Evolutionary conservation across 2,888 invertebrate genomes (phyloP).

Genomic region (Charanyca ferruginea): DNA sequence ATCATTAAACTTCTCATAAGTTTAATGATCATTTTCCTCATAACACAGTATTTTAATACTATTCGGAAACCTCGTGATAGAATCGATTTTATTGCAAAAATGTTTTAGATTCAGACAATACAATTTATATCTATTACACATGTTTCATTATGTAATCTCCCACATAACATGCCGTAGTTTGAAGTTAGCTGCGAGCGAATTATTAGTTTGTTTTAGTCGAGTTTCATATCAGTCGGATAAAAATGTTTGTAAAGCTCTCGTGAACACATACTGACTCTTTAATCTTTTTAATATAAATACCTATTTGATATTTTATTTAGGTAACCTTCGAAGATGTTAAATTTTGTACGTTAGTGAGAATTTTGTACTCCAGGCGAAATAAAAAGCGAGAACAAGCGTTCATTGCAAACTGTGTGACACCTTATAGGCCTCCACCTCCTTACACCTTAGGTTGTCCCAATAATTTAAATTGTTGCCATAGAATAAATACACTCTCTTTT

Average conservation of each 20-base stretch:
- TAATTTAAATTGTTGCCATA: too few species aligned
- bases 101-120: background rate
- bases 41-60: too few species aligned
- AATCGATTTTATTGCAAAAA: background rate
- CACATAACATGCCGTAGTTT: constrained; percentile 16
- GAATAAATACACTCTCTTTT: too few species aligned
- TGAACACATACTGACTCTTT: constrained; percentile 14
- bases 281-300: constrained; percentile 32
- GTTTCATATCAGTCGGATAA: constrained; percentile 39
- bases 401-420: too few species aligned
- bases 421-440: too few species aligned
- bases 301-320: constrained; percentile 30
- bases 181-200: constrained; percentile 7
- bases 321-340: background rate
- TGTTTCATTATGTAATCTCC: constrained; percentile 5
- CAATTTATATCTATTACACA: constrained; percentile 8
- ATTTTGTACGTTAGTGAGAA: too few species aligned
- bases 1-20: too few species aligned
- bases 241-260: constrained; percentile 45
- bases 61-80: too few species aligned
- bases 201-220: constrained; percentile 29
- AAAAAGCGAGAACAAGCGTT: too few species aligned
- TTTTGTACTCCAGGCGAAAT: too few species aligned
- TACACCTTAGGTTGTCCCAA: too few species aligned
- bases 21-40: too few species aligned